Evolutionary conservation across 53 echinoderm and acorn worm species (phyloP).

Genomic region (Apostichopus leukothele): DNA sequence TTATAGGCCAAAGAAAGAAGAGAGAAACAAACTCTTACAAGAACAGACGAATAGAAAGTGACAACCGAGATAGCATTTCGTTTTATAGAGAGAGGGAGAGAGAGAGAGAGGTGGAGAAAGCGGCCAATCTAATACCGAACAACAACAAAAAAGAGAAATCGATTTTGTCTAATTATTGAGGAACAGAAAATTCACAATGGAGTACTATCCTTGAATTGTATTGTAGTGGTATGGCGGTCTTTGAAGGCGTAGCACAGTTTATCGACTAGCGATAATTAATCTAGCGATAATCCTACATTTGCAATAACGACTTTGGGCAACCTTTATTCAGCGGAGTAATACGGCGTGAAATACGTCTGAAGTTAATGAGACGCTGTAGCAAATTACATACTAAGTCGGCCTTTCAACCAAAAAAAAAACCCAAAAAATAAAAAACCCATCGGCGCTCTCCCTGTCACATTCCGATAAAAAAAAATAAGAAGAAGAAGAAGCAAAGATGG

Average conservation of each 20-base stretch:
- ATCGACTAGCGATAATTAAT: slow-evolving; percentile 39
- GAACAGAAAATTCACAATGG: slow-evolving; percentile 25
- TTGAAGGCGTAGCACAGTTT: slow-evolving; percentile 15
- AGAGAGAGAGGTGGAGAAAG: not conserved
- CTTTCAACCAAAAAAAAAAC: not conserved
- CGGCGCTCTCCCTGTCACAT: slow-evolving; percentile 32
- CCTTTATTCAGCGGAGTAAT: slow-evolving; percentile 29
- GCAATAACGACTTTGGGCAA: slow-evolving; percentile 12
- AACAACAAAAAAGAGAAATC: not conserved
- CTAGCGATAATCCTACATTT: slow-evolving; percentile 15
- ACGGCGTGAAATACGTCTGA: slow-evolving; percentile 29
- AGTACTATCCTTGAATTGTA: slow-evolving; percentile 4
- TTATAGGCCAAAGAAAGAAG: no score
- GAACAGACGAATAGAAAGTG: no score
- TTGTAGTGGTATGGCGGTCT: slow-evolving; percentile 8
- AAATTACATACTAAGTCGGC: slow-evolving; percentile 31
- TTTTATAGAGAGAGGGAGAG: not conserved
- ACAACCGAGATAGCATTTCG: no score
- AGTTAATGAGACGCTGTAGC: slow-evolving; percentile 25
- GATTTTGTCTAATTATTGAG: slow-evolving; percentile 44
- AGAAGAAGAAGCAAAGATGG: not conserved
- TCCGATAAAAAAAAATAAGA: slow-evolving; percentile 13
- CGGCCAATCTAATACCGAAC: not conserved
- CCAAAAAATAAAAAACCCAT: not conserved
- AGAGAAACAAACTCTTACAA: no score